Conservation (phyloP, 2,113 vertebrate genomes). For the Lampris incognitus region DNA sequence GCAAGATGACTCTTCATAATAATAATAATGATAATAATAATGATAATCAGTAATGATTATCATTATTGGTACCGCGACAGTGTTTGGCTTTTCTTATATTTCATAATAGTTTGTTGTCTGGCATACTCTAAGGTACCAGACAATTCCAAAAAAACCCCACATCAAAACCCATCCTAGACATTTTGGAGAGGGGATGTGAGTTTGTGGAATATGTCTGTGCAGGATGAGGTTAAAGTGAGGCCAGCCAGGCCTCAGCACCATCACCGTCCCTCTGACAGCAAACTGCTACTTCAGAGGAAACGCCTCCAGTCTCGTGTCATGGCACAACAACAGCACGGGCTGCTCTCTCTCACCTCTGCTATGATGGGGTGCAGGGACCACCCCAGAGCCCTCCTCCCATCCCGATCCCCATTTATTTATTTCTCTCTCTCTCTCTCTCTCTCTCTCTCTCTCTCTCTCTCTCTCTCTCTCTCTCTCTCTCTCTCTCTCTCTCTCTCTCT, state of each 20-base stretch:
- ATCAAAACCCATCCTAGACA: neutral
- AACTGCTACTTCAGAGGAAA: slow-evolving; percentile 74
- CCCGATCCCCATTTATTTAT: neutral
- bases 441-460: neutral
- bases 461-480: neutral
- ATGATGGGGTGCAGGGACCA: slow-evolving; percentile 12
- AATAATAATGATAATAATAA: no score
- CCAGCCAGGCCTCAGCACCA: slow-evolving; percentile 14
- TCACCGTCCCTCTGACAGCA: slow-evolving; percentile 56
- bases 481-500: neutral
- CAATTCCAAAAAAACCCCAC: no score
- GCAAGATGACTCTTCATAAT: no score
- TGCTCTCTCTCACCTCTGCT: slow-evolving; percentile 31
- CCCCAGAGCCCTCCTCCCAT: neutral
- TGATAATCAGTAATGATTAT: no score
- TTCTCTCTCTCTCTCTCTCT: neutral
- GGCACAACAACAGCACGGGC: slow-evolving; percentile 63
- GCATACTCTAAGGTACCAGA: no score
- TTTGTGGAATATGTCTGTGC: slow-evolving; percentile 50
- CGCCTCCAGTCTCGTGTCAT: slow-evolving; percentile 54
- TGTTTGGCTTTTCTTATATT: no score
- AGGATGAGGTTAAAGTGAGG: slow-evolving; percentile 36
- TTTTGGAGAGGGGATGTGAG: slow-evolving; percentile 56
- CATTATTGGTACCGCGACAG: no score
- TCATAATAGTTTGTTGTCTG: no score